Base-by-base conservation (phyloP, 2,113 vertebrate species). In the Camelus bactrianus region DNA sequence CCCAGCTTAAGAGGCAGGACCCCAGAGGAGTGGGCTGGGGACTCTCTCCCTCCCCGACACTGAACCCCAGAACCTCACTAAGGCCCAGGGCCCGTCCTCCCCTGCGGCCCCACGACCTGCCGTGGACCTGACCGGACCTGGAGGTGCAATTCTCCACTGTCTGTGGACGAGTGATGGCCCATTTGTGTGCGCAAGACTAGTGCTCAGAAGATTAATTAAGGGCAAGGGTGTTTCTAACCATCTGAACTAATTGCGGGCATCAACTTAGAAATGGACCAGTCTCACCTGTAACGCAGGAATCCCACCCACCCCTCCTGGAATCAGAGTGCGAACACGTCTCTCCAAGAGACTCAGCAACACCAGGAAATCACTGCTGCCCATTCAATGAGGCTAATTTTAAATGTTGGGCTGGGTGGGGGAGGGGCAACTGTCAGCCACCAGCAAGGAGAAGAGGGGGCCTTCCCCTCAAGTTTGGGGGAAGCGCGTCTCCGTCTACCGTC, bases 171-270 rank as follows among this genome's bases (percentile, higher is more conserved):
- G 38, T 54, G 42, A 89, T 52, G 54, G 73, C 32, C 90, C 77
- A 93, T 95, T 83, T 94, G 93, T 86, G 90, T 95, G 93, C 95
- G 52, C 38, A 84, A 84, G 88, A 85, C 94, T 48, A 82, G 73
- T 92, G 84, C 87, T 56, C 92, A 8, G 65, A 91, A 82, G 88
- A 96, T 97, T 97, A 97, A 97, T 97, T 96, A 96, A 96, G 92
- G 60, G 32, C 52, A 0, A 67, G 86, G 70, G 54, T 91, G 89
- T 96, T 97, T 97, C 97, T 96, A 97, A 56, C 92, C 92, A 93
- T 96, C 97, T 95, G 92, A 93, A 84, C 94, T 96, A 82, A 96
- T 93, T 91, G 83, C 42, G 92, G 69, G 48, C 76, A 86, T 69
- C 81, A 93, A 93, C 82, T 87, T 94, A 81, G 92, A 85, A 94